These are phyloP conservation scores for Hydraecia micacea DNA, from an alignment of 2,888 invertebrate genomes.

Conservation along the genomic window DNA sequence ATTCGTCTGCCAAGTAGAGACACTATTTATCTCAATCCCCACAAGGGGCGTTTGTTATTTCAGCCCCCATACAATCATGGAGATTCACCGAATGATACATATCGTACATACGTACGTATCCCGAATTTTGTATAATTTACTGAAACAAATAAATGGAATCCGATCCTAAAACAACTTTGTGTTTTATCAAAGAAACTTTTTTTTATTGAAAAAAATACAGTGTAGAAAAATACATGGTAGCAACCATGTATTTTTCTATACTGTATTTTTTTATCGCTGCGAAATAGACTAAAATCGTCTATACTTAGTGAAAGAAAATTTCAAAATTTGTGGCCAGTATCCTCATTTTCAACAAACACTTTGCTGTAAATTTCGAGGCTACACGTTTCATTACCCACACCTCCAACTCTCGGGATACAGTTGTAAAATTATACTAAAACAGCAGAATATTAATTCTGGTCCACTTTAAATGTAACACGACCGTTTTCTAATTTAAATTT, in stretches of 20 bases:
- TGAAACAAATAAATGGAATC: slow-evolving; percentile 25
- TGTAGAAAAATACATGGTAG: not conserved
- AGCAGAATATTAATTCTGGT: slow-evolving; percentile 60
- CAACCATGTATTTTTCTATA: not conserved
- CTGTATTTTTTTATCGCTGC: not conserved
- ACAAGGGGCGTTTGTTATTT: not conserved
- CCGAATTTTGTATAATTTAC: not conserved
- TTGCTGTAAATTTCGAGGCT: slow-evolving; percentile 23
- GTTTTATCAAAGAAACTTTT: not conserved
- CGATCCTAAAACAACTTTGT: slow-evolving; percentile 18
- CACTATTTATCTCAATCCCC: slow-evolving; percentile 21
- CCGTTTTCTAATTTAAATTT: slow-evolving; percentile 66
- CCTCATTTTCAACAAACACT: slow-evolving; percentile 24
- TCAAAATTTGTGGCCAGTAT: slow-evolving; percentile 9
- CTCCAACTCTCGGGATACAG: slow-evolving; percentile 34
- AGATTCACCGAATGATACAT: not conserved
- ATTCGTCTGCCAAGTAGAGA: slow-evolving; percentile 15
- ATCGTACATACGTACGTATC: not conserved
- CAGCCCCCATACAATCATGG: not conserved
- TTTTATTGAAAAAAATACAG: not conserved
- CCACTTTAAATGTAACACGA: slow-evolving; percentile 54
- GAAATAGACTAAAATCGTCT: not conserved
- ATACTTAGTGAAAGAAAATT: not conserved
- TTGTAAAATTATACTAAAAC: slow-evolving; percentile 63
- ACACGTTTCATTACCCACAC: slow-evolving; percentile 48